Percentiles rank a stretch among this genome's conserved stretches.
Conservation (phyloP, 2,888 invertebrate species). For the Sphaerolaimus hirsutus region DNA sequence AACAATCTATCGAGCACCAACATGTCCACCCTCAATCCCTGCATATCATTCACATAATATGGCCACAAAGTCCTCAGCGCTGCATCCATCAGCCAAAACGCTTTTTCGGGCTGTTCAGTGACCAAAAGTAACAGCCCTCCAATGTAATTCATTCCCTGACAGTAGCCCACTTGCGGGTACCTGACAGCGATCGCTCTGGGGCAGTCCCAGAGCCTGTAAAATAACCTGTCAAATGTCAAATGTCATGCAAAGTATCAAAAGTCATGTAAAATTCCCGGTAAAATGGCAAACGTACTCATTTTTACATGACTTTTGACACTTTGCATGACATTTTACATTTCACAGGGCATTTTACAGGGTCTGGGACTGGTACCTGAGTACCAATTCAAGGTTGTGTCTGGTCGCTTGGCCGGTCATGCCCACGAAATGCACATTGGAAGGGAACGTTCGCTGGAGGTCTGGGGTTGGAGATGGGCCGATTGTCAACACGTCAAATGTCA, state of each 20-base stretch:
- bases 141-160: conserved; percentile 80
- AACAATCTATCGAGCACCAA: conserved; percentile 66
- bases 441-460: conserved; percentile 74
- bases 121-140: conserved; percentile 59
- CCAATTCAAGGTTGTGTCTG: conserved; percentile 53
- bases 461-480: no score
- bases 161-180: conserved; percentile 65
- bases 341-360: no score
- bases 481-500: no score
- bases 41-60: conserved; percentile 70
- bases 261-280: no score
- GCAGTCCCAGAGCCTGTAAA: no score
- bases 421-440: conserved; percentile 67
- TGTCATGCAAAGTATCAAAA: no score
- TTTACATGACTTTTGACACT: no score
- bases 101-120: conserved; percentile 63
- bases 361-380: no score
- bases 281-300: no score
- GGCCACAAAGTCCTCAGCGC: conserved; percentile 53
- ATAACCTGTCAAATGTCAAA: no score
- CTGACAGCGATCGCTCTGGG: conserved; percentile 69
- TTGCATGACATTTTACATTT: no score
- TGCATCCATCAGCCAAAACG: conserved; percentile 75
- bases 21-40: conserved; percentile 61
- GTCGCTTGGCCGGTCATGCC: background rate